Conservation (phyloP, 1,140 invertebrate species). For the Venturia canescens region DNA sequence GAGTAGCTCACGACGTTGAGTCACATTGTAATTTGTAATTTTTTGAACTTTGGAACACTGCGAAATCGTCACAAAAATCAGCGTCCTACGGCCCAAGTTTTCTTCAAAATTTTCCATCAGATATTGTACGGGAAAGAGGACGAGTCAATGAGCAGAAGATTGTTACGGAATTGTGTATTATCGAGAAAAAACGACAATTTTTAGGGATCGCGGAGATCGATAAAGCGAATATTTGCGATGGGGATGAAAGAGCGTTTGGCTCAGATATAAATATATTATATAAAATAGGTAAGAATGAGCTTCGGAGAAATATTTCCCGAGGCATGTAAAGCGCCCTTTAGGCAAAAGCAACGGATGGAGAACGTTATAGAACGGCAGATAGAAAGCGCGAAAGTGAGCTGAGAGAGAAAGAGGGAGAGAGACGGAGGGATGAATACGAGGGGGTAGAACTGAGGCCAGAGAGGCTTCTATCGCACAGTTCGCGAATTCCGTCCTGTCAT, state of each 20-base stretch:
- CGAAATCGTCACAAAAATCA: too few relatives aligned
- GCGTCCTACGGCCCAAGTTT: too few relatives aligned
- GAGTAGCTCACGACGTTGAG: too few relatives aligned
- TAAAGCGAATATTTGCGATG: slow-evolving; percentile 24
- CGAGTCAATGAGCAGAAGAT: slow-evolving; percentile 38
- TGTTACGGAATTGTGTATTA: slow-evolving; percentile 1
- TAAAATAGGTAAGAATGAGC: slow-evolving; percentile 35
- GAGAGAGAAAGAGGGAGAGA: not conserved
- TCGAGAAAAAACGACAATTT: not conserved
- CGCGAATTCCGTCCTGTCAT: slow-evolving; percentile 78
- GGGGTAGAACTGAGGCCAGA: slow-evolving; percentile 50
- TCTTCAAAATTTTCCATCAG: too few relatives aligned
- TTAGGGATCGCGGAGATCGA: not conserved
- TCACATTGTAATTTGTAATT: too few relatives aligned
- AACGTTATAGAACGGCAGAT: slow-evolving; percentile 36
- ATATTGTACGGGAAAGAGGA: too few relatives aligned
- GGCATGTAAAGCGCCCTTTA: slow-evolving; percentile 66
- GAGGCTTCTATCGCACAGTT: slow-evolving; percentile 74
- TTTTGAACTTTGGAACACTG: too few relatives aligned
- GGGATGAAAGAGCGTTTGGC: slow-evolving; percentile 18
- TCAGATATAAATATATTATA: slow-evolving; percentile 48
- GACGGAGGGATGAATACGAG: slow-evolving; percentile 18
- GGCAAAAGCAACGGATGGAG: slow-evolving; percentile 55
- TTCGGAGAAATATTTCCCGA: slow-evolving; percentile 50
- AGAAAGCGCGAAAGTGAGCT: slow-evolving; percentile 35